These are phyloP conservation scores for Gerris lacustris DNA, from an alignment of 2,888 invertebrate genomes.

Conservation along the genomic window DNA sequence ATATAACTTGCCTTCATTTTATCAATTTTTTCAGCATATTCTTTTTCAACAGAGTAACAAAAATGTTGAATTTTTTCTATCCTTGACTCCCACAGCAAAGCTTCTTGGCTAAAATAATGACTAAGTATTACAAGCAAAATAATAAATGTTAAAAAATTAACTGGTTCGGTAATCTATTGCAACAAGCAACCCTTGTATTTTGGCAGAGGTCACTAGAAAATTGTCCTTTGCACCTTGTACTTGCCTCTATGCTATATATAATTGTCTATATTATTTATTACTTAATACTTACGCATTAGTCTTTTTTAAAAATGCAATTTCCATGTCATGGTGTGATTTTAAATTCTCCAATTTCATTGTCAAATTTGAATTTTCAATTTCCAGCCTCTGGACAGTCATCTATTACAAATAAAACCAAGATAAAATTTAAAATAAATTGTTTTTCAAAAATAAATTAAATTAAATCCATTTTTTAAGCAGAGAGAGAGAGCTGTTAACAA, in stretches of 20 bases:
- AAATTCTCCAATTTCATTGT: conserved; percentile 23
- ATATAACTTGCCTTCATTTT: conserved; percentile 22
- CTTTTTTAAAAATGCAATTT: conserved; percentile 25
- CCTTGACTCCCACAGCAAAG: conserved; percentile 21
- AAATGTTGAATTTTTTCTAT: conserved; percentile 21
- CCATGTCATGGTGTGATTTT: conserved; percentile 21
- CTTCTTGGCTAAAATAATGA: conserved; percentile 17
- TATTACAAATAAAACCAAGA: neutral
- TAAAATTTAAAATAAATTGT: no score
- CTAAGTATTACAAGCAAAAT: neutral
- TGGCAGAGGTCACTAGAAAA: no score
- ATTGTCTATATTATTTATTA: no score
- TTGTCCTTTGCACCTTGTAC: no score
- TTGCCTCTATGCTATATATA: no score
- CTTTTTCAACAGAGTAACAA: conserved; percentile 20
- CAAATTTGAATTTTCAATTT: conserved; percentile 23
- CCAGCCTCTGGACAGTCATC: conserved; percentile 22
- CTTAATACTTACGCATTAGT: conserved; percentile 18
- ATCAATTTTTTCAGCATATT: conserved; percentile 23
- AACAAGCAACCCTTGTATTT: no score
- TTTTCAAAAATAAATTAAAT: no score
- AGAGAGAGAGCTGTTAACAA: no score
- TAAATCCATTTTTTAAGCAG: no score
- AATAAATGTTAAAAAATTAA: neutral
- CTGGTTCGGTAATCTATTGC: no score